phyloP scores from a whole-genome alignment of 2,888 invertebrate genomes.

The Aporophyla nigra region DNA sequence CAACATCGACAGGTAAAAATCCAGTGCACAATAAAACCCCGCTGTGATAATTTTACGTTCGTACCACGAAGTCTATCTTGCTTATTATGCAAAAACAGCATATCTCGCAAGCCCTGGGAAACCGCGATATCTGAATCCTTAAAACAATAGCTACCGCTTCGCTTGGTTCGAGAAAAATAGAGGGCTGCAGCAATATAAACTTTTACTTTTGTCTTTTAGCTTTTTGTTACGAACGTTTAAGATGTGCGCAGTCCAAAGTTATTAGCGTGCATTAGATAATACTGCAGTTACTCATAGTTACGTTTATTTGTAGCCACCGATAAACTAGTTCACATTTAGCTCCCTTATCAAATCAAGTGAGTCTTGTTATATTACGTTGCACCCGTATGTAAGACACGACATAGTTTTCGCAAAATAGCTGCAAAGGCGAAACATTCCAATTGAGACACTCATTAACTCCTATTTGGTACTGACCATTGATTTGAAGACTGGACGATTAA shows the following conservation, averaged over 20 bases:
- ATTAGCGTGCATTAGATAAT: conserved; percentile 11
- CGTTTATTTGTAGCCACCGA: conserved; percentile 57
- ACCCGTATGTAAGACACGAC: conserved; percentile 23
- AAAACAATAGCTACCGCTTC: neutral
- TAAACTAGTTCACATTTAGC: conserved; percentile 65
- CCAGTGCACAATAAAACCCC: too few relatives aligned
- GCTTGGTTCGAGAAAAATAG: neutral
- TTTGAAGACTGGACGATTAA: conserved; percentile 22
- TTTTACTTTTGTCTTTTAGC: neutral
- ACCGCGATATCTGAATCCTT: too few relatives aligned
- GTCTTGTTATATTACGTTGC: conserved; percentile 52
- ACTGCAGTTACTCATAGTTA: conserved; percentile 45
- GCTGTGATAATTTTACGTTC: too few relatives aligned
- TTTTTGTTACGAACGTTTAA: neutral
- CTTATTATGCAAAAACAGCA: neutral
- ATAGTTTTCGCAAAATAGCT: conserved; percentile 3
- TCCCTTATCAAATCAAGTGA: conserved; percentile 61
- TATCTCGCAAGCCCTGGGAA: neutral
- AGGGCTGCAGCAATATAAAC: neutral
- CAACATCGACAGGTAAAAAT: too few relatives aligned
- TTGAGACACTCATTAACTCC: neutral
- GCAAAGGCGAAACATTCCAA: conserved; percentile 4
- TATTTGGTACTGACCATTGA: conserved; percentile 16
- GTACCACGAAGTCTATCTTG: neutral
- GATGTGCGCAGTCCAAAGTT: neutral